Evolutionary conservation across 2,113 vertebrate species (phyloP).

Genomic region (Sialia sialis): DNA sequence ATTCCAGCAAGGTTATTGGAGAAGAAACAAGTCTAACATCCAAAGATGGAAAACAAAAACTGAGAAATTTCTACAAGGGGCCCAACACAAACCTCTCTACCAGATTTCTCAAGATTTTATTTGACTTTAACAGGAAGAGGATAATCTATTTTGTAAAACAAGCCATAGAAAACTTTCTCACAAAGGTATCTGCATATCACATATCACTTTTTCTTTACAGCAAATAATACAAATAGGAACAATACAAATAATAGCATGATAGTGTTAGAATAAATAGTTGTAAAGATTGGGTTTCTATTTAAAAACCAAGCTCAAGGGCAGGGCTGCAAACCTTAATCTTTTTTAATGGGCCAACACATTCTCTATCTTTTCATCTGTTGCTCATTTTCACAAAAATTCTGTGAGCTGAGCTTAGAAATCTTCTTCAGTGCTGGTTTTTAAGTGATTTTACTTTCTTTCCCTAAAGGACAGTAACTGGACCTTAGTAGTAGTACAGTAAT

Average conservation of each 20-base stretch:
- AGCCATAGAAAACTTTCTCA: not conserved
- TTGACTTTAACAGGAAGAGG: not conserved
- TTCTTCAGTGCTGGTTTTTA: not conserved
- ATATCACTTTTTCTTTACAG: not conserved
- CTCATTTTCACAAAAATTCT: not conserved
- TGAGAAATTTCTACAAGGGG: not conserved
- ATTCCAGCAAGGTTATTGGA: not conserved
- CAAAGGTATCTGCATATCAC: not conserved
- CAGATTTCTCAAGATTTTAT: not conserved
- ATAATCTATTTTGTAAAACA: not conserved
- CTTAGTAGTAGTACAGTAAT: no score
- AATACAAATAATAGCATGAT: rapidly evolving
- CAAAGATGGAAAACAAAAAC: not conserved
- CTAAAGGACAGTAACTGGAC: not conserved
- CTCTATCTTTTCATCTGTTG: not conserved
- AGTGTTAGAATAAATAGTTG: not conserved
- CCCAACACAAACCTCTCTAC: not conserved
- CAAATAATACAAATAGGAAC: not conserved
- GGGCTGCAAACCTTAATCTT: not conserved
- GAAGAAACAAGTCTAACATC: not conserved
- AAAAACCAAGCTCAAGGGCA: not conserved
- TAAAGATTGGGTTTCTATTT: not conserved
- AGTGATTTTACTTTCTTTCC: not conserved
- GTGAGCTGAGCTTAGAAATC: not conserved
- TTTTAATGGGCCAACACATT: not conserved